Conservation (phyloP, 2,113 vertebrate species). For the Oreochromis tanganicae region DNA sequence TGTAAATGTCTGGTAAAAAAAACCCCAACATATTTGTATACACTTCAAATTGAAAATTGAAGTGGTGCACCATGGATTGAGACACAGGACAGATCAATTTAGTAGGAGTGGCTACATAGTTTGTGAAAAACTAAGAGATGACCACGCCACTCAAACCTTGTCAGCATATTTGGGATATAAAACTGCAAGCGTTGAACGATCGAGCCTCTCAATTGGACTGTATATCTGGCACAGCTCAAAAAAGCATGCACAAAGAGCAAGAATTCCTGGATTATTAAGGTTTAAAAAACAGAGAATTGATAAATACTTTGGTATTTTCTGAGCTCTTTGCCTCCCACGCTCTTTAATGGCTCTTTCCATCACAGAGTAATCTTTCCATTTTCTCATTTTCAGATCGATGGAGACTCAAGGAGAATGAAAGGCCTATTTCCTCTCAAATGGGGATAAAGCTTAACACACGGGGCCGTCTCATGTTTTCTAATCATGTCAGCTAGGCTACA, state of each 20-base stretch:
- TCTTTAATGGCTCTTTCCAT: conserved; percentile 51
- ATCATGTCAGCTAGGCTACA: conserved; percentile 47
- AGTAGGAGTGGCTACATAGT: neutral
- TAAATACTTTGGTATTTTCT: conserved; percentile 36
- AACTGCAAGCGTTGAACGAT: neutral
- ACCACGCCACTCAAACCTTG: neutral
- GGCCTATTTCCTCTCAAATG: conserved; percentile 57
- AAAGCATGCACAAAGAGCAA: neutral
- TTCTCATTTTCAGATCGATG: conserved; percentile 63
- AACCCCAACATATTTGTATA: neutral
- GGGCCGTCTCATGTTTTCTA: conserved; percentile 54
- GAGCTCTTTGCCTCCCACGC: conserved; percentile 15
- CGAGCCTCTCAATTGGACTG: neutral
- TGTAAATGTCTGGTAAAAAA: neutral
- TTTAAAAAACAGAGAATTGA: conserved; percentile 24
- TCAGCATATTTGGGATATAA: neutral
- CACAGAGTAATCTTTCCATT: conserved; percentile 60
- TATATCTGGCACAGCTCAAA: neutral
- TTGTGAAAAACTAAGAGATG: fast-evolving
- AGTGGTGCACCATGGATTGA: neutral
- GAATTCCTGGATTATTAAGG: conserved; percentile 10
- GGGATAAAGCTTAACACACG: conserved; percentile 53
- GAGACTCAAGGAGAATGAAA: conserved; percentile 53
- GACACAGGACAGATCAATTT: neutral
- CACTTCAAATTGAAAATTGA: neutral